Conservation (phyloP, 2,797 vertebrate genomes). For the Chelonia mydas region DNA sequence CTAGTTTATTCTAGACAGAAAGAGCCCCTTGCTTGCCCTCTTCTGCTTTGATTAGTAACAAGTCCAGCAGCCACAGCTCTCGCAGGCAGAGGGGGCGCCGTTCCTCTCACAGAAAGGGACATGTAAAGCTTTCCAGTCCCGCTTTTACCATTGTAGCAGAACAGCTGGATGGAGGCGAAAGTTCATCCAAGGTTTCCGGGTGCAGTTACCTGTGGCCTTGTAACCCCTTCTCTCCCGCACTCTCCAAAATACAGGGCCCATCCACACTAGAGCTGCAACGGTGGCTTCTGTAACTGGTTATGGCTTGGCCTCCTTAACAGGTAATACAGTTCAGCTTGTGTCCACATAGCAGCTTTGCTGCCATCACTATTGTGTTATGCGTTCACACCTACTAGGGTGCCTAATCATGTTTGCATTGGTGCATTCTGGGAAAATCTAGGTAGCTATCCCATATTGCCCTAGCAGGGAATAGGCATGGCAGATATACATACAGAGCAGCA, state of each 20-base stretch:
- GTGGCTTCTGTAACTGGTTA: background rate
- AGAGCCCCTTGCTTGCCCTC: conserved; percentile 55
- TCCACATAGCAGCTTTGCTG: background rate
- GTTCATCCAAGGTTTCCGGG: background rate
- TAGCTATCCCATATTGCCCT: background rate
- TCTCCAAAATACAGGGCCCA: background rate
- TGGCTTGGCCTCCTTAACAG: background rate
- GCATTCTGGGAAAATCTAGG: conserved; percentile 19
- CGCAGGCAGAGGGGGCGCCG: background rate
- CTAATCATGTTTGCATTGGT: background rate
- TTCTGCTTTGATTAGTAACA: background rate
- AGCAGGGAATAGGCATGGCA: background rate
- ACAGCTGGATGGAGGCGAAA: background rate
- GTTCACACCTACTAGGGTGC: background rate
- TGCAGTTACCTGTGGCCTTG: background rate
- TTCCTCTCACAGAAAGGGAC: background rate
- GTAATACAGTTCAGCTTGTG: background rate
- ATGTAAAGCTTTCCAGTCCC: background rate
- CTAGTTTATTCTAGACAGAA: rapidly evolving
- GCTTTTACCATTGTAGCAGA: background rate
- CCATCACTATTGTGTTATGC: background rate
- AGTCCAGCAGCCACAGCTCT: conserved; percentile 23
- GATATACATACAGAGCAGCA: rapidly evolving
- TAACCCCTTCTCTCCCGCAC: background rate
- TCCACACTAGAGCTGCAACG: background rate